Percentiles rank a stretch among this genome's conserved stretches.
These are phyloP conservation scores for Trichogramma dendrolimi DNA, from an alignment of 2,888 invertebrate species.

Conservation along the genomic window DNA sequence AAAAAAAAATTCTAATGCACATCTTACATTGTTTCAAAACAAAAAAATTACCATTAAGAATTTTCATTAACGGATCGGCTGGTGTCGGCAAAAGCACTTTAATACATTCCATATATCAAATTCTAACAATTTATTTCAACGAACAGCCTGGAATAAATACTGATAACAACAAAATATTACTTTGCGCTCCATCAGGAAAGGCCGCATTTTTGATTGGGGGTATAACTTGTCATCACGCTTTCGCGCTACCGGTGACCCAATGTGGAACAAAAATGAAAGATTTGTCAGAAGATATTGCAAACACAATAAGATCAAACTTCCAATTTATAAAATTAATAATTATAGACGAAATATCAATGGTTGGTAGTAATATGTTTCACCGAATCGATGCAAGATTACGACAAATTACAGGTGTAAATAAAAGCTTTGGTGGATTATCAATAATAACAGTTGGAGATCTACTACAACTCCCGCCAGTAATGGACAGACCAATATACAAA, in stretches of 20 bases:
- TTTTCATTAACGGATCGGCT: constrained; percentile 19
- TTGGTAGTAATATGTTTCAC: too few relatives aligned
- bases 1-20: constrained; percentile 10
- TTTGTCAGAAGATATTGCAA: constrained; percentile 24
- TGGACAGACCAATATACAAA: constrained; percentile 33
- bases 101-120: constrained; percentile 29
- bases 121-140: constrained; percentile 9
- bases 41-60: constrained; percentile 7
- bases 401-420: constrained; percentile 36
- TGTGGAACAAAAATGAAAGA: constrained; percentile 17
- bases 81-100: constrained; percentile 22
- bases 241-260: constrained; percentile 28
- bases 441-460: constrained; percentile 44
- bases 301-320: constrained; percentile 31
- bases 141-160: constrained; percentile 19
- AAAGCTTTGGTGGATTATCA: constrained; percentile 42
- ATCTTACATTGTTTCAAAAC: constrained; percentile 10
- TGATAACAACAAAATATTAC: constrained; percentile 31
- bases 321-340: constrained; percentile 35
- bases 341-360: constrained; percentile 45
- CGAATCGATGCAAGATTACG: constrained; percentile 28
- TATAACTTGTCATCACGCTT: constrained; percentile 35
- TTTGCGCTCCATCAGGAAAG: constrained; percentile 35
- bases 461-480: constrained; percentile 41
- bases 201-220: constrained; percentile 36